phyloP scores from a whole-genome alignment of 1,140 invertebrate species.

The Trichoplusia ni region DNA sequence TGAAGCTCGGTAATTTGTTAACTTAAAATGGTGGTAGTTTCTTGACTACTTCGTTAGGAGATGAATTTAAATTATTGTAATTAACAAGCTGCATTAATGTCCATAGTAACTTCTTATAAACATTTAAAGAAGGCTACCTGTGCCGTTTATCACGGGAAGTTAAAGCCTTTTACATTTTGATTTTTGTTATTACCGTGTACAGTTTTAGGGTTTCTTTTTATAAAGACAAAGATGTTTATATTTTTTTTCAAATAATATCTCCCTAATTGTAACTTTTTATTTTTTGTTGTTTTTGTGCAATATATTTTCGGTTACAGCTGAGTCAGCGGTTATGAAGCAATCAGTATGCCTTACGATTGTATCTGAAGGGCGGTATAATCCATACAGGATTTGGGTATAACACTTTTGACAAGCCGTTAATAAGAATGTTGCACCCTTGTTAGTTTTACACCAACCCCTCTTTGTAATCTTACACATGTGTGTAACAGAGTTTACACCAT shows the following conservation, averaged over 20 bases:
- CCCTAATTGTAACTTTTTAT: too few relatives aligned
- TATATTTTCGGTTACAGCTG: too few relatives aligned
- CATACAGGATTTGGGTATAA: constrained; percentile 61
- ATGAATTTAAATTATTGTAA: background rate
- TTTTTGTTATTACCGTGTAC: too few relatives aligned
- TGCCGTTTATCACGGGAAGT: too few relatives aligned
- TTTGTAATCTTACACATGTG: constrained; percentile 44
- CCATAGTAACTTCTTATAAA: background rate
- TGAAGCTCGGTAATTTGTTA: constrained; percentile 28
- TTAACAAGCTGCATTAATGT: constrained; percentile 1
- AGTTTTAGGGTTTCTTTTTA: too few relatives aligned
- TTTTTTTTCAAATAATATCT: too few relatives aligned
- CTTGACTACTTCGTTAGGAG: background rate
- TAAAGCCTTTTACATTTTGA: too few relatives aligned
- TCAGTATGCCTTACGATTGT: constrained; percentile 45
- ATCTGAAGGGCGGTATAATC: constrained; percentile 55
- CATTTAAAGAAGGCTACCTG: constrained; percentile 1
- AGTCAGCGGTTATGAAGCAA: constrained; percentile 33
- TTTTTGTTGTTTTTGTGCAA: too few relatives aligned
- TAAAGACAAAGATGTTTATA: too few relatives aligned
- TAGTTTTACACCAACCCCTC: constrained; percentile 69
- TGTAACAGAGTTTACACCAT: constrained; percentile 48
- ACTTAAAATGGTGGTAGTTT: constrained; percentile 23
- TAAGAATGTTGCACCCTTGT: constrained; percentile 72
- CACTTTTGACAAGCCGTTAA: constrained; percentile 72